Conservation (phyloP, 2,797 vertebrate genomes). For the Myotis findleyi region DNA sequence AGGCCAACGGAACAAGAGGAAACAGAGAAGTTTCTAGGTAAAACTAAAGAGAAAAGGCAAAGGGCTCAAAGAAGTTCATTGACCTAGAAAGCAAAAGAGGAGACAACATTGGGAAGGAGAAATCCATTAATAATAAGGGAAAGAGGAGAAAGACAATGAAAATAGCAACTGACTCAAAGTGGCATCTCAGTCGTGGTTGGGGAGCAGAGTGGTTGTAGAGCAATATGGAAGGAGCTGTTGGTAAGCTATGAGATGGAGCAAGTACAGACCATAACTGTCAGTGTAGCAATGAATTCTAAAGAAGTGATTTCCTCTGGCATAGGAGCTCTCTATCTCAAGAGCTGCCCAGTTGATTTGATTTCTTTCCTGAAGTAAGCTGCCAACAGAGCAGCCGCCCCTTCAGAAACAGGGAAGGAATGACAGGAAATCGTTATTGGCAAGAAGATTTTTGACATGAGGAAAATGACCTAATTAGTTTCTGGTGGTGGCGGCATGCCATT, state of each 20-base stretch:
- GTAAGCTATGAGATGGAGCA: neutral
- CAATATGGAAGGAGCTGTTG: neutral
- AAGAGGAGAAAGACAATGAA: neutral
- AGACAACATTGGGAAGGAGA: neutral
- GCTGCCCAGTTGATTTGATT: neutral
- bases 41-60: neutral
- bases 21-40: neutral
- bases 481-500: constrained; percentile 36
- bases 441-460: constrained; percentile 64
- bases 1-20: neutral
- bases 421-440: constrained; percentile 72
- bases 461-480: constrained; percentile 71
- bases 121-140: neutral
- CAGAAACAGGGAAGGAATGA: constrained; percentile 59
- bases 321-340: neutral
- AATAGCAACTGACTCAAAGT: neutral
- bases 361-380: neutral
- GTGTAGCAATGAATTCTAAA: neutral
- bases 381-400: neutral
- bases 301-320: neutral
- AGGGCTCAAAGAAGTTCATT: neutral
- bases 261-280: neutral
- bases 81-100: neutral
- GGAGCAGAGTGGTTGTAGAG: neutral
- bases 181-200: neutral